Evolutionary conservation across 2,113 vertebrate species (phyloP), one percentile per base, ranked within the genome.

Genomic region (Reinhardtius hippoglossoides): DNA sequence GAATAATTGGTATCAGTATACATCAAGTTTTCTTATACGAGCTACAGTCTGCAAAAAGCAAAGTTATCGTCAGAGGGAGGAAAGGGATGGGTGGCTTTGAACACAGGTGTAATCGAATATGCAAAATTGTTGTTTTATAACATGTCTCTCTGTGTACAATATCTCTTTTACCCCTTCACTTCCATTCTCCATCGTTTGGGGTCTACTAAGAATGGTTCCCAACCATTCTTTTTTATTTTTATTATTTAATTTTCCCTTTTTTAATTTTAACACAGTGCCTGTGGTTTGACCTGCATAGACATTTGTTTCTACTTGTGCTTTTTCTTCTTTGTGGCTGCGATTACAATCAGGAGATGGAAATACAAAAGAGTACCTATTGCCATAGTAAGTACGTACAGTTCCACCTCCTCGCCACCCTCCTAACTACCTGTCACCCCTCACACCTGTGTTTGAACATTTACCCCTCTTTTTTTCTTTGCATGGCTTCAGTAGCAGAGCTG

Each of bases 361-460:
- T 96, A 94, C 97, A 96, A 99, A 95, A 97, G 98, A 99, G 94
- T 98, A 97, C 97, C 98, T 99, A 96, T 97, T 98, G 89, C 97
- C 97, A 95, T 99, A 99, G 98, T 99, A 98, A 99, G 98, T 99
- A 99, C 92, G 98, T 98, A 98, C 94, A 91, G 93, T 94, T 92
- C 90, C 91, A 90, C 80, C 93, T 93, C 94, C 84, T 88, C 75
- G 91, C 93, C 92, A 93, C 80, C 88, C 71, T 79, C 90, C 90
- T 88, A 88, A 82, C 78, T 82, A 85, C 92, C 94, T 3, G 1
- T 67, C 87, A 81, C 91, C 91, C 93, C 93, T 92, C 92, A 92
- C 89, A 21, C 87, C 89, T 92, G 87, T 91, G 92, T 94, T 93
- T 63, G 60, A 21, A 78, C 64, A 81, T 74, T 78, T 64, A 66